These are phyloP conservation scores for Deroplatys truncata DNA, from an alignment of 2,888 invertebrate genomes.

Conservation along the genomic window DNA sequence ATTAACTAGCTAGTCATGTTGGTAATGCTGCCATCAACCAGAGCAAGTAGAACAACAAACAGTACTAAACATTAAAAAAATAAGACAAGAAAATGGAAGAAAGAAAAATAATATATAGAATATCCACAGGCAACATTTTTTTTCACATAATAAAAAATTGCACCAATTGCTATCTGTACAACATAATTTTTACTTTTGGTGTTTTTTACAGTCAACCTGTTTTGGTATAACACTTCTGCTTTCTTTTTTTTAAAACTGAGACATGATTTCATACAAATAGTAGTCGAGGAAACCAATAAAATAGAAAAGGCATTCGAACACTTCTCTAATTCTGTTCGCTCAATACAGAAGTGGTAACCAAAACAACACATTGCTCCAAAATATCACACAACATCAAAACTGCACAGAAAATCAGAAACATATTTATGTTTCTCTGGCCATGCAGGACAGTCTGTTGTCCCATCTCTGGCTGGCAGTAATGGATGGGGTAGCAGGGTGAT, in stretches of 20 bases:
- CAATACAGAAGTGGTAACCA: neutral
- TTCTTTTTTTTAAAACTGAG: neutral
- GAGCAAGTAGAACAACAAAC: neutral
- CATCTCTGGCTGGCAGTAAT: constrained; percentile 14
- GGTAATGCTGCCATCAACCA: neutral
- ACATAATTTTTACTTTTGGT: neutral
- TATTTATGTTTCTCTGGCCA: neutral
- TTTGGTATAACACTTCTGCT: neutral
- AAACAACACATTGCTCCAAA: neutral
- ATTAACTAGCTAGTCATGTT: constrained; percentile 13
- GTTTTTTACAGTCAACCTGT: constrained; percentile 4
- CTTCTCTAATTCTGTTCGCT: neutral
- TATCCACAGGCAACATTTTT: neutral
- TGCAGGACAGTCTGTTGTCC: neutral
- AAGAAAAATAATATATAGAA: neutral
- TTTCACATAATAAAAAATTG: constrained; percentile 12
- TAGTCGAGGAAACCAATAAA: neutral
- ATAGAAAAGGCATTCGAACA: neutral
- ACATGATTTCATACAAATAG: neutral
- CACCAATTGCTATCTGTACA: constrained; percentile 12
- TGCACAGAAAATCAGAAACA: neutral
- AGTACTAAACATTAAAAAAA: constrained; percentile 8
- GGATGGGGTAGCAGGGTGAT: neutral
- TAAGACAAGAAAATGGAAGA: neutral
- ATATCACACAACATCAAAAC: neutral